A percentile compares a stretch with the other conserved stretches of the same genome.
phyloP scores from a whole-genome alignment of 2,797 vertebrate species.

The Distichodus sexfasciatus region DNA sequence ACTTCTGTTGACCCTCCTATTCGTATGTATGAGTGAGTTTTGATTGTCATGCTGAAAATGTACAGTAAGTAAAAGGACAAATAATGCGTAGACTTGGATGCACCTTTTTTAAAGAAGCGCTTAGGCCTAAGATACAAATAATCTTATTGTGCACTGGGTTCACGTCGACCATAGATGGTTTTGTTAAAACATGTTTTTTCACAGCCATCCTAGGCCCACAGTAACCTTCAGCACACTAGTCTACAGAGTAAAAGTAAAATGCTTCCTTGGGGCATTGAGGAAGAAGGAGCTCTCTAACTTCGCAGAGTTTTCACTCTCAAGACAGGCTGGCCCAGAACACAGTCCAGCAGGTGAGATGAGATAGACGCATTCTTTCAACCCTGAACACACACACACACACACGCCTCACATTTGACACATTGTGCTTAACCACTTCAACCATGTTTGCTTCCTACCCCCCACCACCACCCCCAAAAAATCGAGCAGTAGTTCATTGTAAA shows the following conservation, averaged over 20 bases:
- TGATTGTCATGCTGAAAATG: too few relatives aligned
- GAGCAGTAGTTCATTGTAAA: too few relatives aligned
- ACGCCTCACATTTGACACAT: neutral
- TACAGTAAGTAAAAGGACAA: too few relatives aligned
- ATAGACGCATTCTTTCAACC: slow-evolving; percentile 37
- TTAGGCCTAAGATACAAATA: slow-evolving; percentile 16
- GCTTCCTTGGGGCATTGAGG: slow-evolving; percentile 99
- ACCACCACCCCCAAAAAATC: too few relatives aligned
- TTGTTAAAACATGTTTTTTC: slow-evolving; percentile 86
- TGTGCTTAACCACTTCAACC: slow-evolving; percentile 17
- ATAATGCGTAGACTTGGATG: too few relatives aligned
- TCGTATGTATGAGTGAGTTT: slow-evolving; percentile 37
- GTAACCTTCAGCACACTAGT: slow-evolving; percentile 99
- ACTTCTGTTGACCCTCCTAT: slow-evolving; percentile 7
- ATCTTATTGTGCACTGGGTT: slow-evolving; percentile 34
- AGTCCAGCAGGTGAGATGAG: slow-evolving; percentile 96
- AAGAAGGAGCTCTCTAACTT: slow-evolving; percentile 99
- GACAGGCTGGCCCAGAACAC: slow-evolving; percentile 98
- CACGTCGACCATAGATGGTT: slow-evolving; percentile 30
- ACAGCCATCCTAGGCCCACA: slow-evolving; percentile 98
- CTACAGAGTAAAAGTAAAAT: slow-evolving; percentile 99
- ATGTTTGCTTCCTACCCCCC: too few relatives aligned
- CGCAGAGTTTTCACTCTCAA: slow-evolving; percentile 99
- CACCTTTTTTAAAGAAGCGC: slow-evolving; percentile 12
- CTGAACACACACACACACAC: neutral